Base-by-base conservation (phyloP, 2,888 invertebrate genomes). In the Helicoverpa assulta region DNA sequence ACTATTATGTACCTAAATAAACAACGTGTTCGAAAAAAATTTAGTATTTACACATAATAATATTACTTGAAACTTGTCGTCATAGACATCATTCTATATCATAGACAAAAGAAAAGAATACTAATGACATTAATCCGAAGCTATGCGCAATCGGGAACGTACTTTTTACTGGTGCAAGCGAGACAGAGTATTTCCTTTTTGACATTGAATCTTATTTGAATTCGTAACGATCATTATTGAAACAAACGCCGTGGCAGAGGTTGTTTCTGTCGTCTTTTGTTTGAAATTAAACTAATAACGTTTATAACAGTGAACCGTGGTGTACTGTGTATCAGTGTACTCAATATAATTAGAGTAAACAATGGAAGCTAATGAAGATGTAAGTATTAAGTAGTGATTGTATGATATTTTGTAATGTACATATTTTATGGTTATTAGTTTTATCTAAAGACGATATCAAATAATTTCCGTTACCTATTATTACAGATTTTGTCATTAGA, bases 301-400 rank as follows among this genome's bases (percentile, higher is more conserved):
- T n/a, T n/a, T n/a, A n/a, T n/a, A n/a, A n/a, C n/a, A n/a, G n/a
- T n/a, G n/a, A n/a, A n/a, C n/a, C n/a, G n/a, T n/a, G 50, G 55
- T 33, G 51, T 64, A 51, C 51, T 64, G 57, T 54, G 54, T 57
- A 21, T 56, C 51, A 64, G n/a, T n/a, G n/a, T n/a, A n/a, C n/a
- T n/a, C n/a, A n/a, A 54, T 53, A 47, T 53, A 53, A 60, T 59
- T 43, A 67, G 47, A 59, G 7, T 61, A 61, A 67, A 56, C 61
- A 57, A 67, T 67, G 60, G 67, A 61, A 67, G 56, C 51, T 61
- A 67, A 59, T 54, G 47, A 66, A 66, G 53, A 59, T 59, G 66
- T 66, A 53, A 66, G 66, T 66, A 66, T 59, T 57, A 64, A 64
- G 7, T 6, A 4, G 14, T 21, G 64, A 50, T 64, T 64, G 64